Evolutionary conservation across 2,113 vertebrate species (phyloP).

Genomic region (Callipepla squamata): DNA sequence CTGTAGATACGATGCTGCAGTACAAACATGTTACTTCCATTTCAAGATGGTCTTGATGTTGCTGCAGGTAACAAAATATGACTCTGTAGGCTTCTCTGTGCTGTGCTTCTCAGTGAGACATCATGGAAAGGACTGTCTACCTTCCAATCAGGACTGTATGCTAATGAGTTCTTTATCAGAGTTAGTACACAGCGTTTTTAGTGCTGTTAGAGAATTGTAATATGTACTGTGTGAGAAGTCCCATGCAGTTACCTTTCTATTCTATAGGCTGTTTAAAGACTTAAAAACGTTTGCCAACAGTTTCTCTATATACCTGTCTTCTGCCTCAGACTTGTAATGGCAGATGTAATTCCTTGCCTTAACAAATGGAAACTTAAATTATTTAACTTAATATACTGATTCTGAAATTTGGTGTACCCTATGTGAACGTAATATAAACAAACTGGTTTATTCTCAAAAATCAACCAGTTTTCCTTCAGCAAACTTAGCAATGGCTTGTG

Average conservation of each 20-base stretch:
- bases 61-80: not conserved
- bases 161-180: not conserved
- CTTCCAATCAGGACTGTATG: not conserved
- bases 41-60: not conserved
- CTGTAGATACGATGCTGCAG: not conserved
- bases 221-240: fast-evolving
- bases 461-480: not conserved
- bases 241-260: not conserved
- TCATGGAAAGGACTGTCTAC: fast-evolving
- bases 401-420: not conserved
- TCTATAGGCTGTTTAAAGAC: not conserved
- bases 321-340: not conserved
- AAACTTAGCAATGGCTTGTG: not conserved
- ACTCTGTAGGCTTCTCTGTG: not conserved
- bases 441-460: not conserved
- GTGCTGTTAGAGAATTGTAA: not conserved
- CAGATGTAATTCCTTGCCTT: not conserved
- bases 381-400: not conserved
- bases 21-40: not conserved
- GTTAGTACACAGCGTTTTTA: not conserved
- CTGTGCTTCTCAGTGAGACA: not conserved
- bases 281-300: not conserved
- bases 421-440: not conserved
- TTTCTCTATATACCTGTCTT: not conserved
- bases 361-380: not conserved